Evolutionary conservation across 2,797 vertebrate species (phyloP).

Genomic region (Coluber constrictor): DNA sequence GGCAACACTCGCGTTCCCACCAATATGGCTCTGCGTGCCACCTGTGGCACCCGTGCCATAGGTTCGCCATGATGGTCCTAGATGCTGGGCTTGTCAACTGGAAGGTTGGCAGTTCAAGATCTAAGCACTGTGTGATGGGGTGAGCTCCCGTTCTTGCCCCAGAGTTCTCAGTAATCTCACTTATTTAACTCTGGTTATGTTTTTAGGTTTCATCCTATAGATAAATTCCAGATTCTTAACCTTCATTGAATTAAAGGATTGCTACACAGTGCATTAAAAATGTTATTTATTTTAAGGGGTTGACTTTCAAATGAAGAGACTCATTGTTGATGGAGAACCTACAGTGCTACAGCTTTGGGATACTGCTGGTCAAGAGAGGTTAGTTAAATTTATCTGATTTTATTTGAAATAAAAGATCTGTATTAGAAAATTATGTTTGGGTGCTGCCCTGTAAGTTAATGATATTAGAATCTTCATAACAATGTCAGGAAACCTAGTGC

Average conservation of each 20-base stretch:
- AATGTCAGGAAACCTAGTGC: background rate
- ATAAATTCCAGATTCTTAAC: background rate
- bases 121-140: background rate
- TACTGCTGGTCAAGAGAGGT: conserved; percentile 95
- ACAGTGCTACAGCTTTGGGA: conserved; percentile 92
- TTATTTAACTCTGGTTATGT: background rate
- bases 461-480: background rate
- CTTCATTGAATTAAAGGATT: background rate
- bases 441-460: background rate
- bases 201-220: background rate
- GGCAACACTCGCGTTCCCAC: no score
- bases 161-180: background rate
- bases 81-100: background rate
- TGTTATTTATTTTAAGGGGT: conserved; percentile 76
- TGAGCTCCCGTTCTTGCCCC: background rate
- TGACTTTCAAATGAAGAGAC: conserved; percentile 95
- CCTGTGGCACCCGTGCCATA: no score
- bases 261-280: background rate
- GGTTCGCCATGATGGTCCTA: background rate
- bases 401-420: background rate
- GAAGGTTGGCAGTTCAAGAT: background rate
- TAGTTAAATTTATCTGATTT: conserved; percentile 32
- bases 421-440: background rate
- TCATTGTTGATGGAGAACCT: conserved; percentile 89
- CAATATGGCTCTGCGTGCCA: no score